Percentiles rank a stretch among this genome's conserved stretches.
Evolutionary conservation across 2,888 invertebrate species (phyloP).

Genomic region (Antheraea assamensis): DNA sequence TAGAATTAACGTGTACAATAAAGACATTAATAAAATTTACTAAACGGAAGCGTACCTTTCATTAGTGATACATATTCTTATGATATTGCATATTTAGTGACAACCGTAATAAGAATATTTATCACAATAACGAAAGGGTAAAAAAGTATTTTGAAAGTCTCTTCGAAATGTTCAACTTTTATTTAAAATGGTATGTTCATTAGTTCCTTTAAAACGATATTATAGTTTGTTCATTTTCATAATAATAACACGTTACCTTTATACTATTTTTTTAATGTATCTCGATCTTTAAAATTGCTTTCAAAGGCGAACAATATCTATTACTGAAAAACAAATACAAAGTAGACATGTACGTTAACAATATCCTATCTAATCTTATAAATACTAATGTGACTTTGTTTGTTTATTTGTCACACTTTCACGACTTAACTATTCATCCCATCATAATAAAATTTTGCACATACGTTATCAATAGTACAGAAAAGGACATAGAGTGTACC

Average conservation of each 20-base stretch:
- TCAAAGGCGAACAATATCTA: conserved; percentile 9
- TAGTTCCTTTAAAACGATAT: not conserved
- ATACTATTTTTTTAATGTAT: not conserved
- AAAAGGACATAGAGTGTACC: too few relatives aligned
- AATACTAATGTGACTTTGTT: too few relatives aligned
- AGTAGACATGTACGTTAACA: conserved; percentile 49
- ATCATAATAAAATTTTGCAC: too few relatives aligned
- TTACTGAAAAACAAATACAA: conserved; percentile 1
- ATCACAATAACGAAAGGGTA: not conserved
- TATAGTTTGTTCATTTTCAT: not conserved
- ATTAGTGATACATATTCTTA: not conserved
- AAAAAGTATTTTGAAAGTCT: not conserved
- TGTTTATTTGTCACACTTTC: too few relatives aligned
- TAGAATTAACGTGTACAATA: too few relatives aligned
- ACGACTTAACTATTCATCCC: too few relatives aligned
- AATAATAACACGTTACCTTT: not conserved
- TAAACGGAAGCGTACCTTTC: not conserved
- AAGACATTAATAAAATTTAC: not conserved
- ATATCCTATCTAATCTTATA: conserved; percentile 19
- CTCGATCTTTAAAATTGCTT: not conserved
- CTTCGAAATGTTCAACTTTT: not conserved
- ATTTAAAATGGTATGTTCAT: not conserved
- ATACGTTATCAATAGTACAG: too few relatives aligned
- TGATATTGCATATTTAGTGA: not conserved
- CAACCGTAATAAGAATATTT: not conserved